phyloP scores from a whole-genome alignment of 2,113 vertebrate species.

The Condylura cristata region DNA sequence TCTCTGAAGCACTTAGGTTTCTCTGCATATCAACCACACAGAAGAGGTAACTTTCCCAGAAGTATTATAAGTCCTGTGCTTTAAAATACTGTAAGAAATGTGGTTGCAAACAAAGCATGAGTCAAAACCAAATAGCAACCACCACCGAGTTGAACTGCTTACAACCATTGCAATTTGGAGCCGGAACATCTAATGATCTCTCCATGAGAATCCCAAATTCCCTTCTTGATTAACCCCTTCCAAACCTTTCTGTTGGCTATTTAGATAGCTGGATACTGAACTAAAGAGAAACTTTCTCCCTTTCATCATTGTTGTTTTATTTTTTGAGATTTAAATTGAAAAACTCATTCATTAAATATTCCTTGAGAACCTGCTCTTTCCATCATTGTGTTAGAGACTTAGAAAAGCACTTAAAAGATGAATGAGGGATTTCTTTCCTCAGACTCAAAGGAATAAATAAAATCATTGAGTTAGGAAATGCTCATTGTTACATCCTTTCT shows the following conservation, averaged over 20 bases:
- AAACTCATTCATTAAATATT: background rate
- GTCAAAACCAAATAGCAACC: too few species aligned
- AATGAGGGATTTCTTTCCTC: background rate
- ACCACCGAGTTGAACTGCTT: background rate
- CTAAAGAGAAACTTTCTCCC: background rate
- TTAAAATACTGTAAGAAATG: background rate
- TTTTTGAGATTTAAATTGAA: background rate
- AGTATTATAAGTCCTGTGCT: background rate
- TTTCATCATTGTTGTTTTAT: background rate
- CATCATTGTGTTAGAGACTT: background rate
- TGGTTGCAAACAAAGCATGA: background rate
- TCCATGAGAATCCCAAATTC: background rate
- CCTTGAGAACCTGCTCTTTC: background rate
- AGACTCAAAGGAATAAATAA: background rate
- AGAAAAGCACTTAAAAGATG: background rate
- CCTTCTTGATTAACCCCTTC: background rate
- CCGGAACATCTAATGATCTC: fast-evolving
- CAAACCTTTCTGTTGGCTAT: background rate
- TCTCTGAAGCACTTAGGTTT: background rate
- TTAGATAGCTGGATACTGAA: background rate
- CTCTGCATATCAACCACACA: background rate
- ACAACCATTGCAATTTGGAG: fast-evolving
- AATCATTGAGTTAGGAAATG: background rate
- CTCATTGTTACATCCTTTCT: background rate
- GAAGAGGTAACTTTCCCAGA: slow-evolving; percentile 55